These are phyloP conservation scores for Drosophila cognata DNA, from an alignment of 2,888 invertebrate genomes.

Conservation along the genomic window DNA sequence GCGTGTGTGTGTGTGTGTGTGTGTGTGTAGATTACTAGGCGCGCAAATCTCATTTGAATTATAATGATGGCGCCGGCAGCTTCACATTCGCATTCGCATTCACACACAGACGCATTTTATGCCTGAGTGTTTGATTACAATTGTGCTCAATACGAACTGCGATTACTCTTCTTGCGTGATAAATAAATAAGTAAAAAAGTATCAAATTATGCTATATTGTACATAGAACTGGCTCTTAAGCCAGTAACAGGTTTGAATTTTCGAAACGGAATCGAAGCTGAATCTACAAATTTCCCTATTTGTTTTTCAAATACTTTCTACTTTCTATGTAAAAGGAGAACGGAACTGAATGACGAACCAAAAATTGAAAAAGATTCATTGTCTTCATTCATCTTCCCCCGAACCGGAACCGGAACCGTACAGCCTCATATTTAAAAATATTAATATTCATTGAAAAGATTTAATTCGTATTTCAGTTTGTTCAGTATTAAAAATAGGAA, in stretches of 20 bases:
- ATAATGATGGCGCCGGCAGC: slow-evolving; percentile 76
- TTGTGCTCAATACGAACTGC: not conserved
- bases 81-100: slow-evolving; percentile 36
- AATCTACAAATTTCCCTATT: not conserved
- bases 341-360: too few species aligned
- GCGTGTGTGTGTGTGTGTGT: slow-evolving; percentile 13
- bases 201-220: not conserved
- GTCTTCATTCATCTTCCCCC: not conserved
- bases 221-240: not conserved
- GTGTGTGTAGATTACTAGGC: slow-evolving; percentile 61
- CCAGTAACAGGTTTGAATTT: not conserved
- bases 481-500: not conserved
- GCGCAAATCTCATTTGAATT: slow-evolving; percentile 77
- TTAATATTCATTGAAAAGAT: not conserved
- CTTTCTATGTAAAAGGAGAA: not conserved
- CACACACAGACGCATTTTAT: slow-evolving; percentile 16
- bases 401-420: too few species aligned
- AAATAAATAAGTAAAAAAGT: not conserved
- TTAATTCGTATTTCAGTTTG: not conserved
- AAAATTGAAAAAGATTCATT: not conserved
- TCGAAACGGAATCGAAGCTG: not conserved
- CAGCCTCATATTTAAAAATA: not conserved
- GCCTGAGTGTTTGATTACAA: slow-evolving; percentile 10
- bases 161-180: slow-evolving; percentile 12
- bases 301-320: not conserved